Base-by-base conservation (phyloP, 2,888 invertebrate species). In the Platycheirus rosarum region DNA sequence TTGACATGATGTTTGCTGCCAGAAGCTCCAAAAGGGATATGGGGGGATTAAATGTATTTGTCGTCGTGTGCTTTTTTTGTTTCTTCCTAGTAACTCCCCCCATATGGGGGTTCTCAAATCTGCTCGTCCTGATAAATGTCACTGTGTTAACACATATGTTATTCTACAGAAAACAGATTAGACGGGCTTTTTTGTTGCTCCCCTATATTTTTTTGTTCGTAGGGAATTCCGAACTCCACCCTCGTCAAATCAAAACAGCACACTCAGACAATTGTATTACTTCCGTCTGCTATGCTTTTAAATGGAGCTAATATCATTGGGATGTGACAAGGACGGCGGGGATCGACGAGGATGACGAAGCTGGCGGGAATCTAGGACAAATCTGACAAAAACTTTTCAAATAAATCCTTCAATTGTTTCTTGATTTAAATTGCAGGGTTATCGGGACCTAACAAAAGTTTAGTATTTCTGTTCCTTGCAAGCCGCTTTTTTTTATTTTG, bases 81-180 rank as follows among this genome's bases (percentile, higher is more conserved):
- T 35, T 40, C 29, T 32, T 46, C 11, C 23, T 23, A 4, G 5
- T n/a, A 18, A 29, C 69, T 60, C 70, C 48, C 37, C 37, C 62
- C 18, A n/a, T n/a, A n/a, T n/a, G n/a, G 13, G 18, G 20, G 18
- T 16, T 13, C 20, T 48, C 20, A 13, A 23, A 23, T 0, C 18
- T 63, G 9, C 13, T 48, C 48, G 20, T 57, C 55, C 76, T 82
- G 82, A 82, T 82, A 82, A 77, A 82, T 82, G 82, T 77, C 82
- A 82, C 49, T 73, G 55, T 77, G 82, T 82, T 82, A 82, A 82
- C 82, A 82, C 77, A 82, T 82, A 77, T 77, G 82, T 82, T 73
- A 77, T 82, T 76, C 55, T 55, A 29, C 44, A 73, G 73, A 57
- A 68, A 82, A 82, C 71, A 82, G 82, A 82, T 82, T 82, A 82